Evolutionary conservation across 2,797 vertebrate genomes (phyloP), one percentile per base, ranked within the genome.

Genomic region (Sebastes matsubarae): DNA sequence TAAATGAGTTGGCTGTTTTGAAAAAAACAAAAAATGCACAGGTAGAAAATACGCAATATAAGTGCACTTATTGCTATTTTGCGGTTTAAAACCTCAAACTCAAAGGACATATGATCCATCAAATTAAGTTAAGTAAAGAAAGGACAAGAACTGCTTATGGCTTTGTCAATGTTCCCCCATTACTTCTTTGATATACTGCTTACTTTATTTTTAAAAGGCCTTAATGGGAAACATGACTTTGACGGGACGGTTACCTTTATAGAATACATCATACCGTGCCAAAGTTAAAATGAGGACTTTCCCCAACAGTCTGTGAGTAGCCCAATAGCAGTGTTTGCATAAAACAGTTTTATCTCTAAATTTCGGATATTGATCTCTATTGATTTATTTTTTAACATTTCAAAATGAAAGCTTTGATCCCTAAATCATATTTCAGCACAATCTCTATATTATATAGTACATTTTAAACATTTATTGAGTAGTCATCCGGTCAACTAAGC

Each of bases 221-320:
- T 79, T 81, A 82, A 91, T 79, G 75, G 70, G 75, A 85, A 81
- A 60, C 68, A 68, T 79, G 79, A 88, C 79, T 81, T 88, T 88
- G 75, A 83, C 18, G 29, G 69, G 61, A 38, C 32, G 20, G 64
- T 81, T 18, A 54, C 65, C 30, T 82, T 76, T 16, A 36, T 32
- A 66, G 25, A 81, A 79, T 68, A 79, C 55, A 59, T 83, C 65
- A 73, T 32, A 63, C 50, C 75, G 38, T 78, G 32, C 36, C 29
- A 66, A 72, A 80, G 38, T 78, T 58, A 42, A 65, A 67, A 30
- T 18, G 24, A 61, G 18, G 20, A 55, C 42, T 52, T 72, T 55
- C n/a, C n/a, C 4, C 2, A 32, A 27, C 54, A 34, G 14, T 6
- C 13, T 20, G 2, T 32, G 13, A 59, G 7, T 16, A 8, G 9